phyloP scores from a whole-genome alignment of 2,797 vertebrate species.

The Epinephelus malabaricus region DNA sequence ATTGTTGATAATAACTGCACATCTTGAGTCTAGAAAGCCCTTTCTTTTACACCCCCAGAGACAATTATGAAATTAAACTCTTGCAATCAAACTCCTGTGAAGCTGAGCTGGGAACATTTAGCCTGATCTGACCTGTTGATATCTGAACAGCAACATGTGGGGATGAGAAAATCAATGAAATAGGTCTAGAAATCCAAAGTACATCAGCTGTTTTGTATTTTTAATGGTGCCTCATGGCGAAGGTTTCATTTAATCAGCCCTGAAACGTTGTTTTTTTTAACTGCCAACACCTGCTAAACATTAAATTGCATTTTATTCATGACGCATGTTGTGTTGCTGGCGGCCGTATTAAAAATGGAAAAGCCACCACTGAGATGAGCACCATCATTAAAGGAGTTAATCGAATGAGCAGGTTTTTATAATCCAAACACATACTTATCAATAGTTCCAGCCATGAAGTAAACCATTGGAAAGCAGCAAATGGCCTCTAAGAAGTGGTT shows the following conservation, averaged over 20 bases:
- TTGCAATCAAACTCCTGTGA: neutral
- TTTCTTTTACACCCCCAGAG: neutral
- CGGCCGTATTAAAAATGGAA: neutral
- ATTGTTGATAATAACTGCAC: neutral
- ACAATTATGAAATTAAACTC: too few relatives aligned
- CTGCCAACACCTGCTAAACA: neutral
- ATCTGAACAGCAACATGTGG: neutral
- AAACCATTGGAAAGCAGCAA: conserved; percentile 98
- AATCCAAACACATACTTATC: conserved; percentile 90
- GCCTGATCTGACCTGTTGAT: neutral
- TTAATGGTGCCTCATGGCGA: neutral
- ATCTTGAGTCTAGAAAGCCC: neutral
- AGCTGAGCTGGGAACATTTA: neutral
- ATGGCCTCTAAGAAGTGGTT: conserved; percentile 98
- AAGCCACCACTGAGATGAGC: neutral
- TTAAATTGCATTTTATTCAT: neutral
- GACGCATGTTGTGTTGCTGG: neutral
- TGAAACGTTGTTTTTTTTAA: neutral
- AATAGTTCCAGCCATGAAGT: conserved; percentile 97
- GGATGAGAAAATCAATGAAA: neutral
- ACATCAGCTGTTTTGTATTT: neutral
- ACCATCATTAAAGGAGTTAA: neutral
- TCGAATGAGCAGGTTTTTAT: neutral
- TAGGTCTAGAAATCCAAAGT: too few relatives aligned
- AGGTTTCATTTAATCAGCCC: neutral